Evolutionary conservation across 2,797 vertebrate genomes (phyloP).

Genomic region (Allobates femoralis): DNA sequence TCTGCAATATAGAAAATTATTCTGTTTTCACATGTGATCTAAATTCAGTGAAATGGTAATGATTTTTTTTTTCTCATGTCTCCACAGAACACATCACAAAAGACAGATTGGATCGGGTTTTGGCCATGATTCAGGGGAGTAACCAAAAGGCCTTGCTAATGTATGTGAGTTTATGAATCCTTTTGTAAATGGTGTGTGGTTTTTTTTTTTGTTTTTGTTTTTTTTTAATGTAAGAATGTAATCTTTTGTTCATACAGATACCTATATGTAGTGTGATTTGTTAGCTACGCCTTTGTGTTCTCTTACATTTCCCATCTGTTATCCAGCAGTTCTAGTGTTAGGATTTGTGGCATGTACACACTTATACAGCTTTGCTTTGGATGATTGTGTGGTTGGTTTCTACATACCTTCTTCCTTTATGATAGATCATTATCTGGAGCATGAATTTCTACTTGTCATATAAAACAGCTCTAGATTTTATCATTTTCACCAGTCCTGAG

Average conservation of each 20-base stretch:
- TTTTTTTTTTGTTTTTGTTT: neutral
- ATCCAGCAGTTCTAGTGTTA: neutral
- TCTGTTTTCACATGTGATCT: neutral
- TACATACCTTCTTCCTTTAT: no score
- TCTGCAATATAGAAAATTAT: no score
- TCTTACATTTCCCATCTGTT: neutral
- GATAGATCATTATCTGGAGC: neutral
- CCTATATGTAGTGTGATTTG: neutral
- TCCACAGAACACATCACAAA: slow-evolving; percentile 86
- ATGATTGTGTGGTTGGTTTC: no score
- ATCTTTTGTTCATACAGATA: neutral
- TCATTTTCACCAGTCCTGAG: no score
- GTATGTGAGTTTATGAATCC: slow-evolving; percentile 72
- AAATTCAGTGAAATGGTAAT: neutral
- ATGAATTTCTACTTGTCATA: neutral
- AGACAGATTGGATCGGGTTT: slow-evolving; percentile 88
- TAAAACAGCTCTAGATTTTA: neutral
- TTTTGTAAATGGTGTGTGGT: neutral
- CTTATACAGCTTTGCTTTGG: no score
- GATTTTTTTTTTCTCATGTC: slow-evolving; percentile 5
- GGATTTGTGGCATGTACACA: neutral
- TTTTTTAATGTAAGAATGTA: neutral
- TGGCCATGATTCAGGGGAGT: slow-evolving; percentile 89
- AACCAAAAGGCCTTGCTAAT: slow-evolving; percentile 89
- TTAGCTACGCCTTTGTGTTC: neutral